Evolutionary conservation across 2,797 vertebrate genomes (phyloP), one percentile per base, ranked within the genome.

Genomic region (Danio jaintianensis): DNA sequence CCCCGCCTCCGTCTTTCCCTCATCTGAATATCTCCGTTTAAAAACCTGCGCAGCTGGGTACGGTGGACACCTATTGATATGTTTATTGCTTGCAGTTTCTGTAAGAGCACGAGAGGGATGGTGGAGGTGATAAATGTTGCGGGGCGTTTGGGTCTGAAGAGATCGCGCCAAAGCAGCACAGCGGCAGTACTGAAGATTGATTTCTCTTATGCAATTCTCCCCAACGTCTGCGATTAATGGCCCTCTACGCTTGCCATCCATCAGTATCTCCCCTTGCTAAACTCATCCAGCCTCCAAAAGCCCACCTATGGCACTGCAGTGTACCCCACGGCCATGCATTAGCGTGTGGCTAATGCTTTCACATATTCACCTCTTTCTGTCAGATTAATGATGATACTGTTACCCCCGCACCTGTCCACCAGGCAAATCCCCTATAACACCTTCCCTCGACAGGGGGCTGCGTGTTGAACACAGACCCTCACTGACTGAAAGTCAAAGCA

Each of bases 221-320:
- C 89, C 88, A 87, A 93, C 89, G 92, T 87, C 90, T 87, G 92
- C 91, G 93, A 95, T 94, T 95, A 95, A 95, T 95, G 92, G 91
- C 89, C 92, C 89, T 89, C 82, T 82, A 88, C 82, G 87, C 87
- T 88, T 85, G 83, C 90, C 92, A 88, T 94, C 91, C 90, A 91
- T 94, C 93, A 93, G 79, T 58, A 73, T 73, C 67, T 67, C 75
- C 76, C 75, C 80, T 42, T 48, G 7, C 64, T 61, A 67, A 74
- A 72, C 48, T 71, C 75, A 69, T 42, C 72, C 62, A 18, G 73
- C 40, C 64, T 78, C 62, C 69, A 48, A 62, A 79, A 80, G 7
- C 72, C 88, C 89, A 87, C 88, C 87, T 76, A 88, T 86, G 82
- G 81, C 85, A 79, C 86, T 84, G 42, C 16, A 38, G 22, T 40